phyloP scores from a whole-genome alignment of 2,888 invertebrate species.

The Aphidoletes aphidimyza region DNA sequence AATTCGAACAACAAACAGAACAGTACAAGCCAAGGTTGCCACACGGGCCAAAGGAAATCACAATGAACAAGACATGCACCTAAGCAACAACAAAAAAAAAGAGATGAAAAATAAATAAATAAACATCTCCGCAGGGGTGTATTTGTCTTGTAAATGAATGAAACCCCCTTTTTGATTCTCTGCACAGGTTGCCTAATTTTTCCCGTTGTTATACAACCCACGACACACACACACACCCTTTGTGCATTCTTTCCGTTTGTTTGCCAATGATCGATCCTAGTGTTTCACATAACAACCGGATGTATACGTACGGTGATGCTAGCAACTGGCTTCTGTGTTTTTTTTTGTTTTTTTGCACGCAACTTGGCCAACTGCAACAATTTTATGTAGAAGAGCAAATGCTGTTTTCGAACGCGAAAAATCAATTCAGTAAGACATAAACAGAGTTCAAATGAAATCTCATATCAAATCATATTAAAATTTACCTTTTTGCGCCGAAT shows the following conservation, averaged over 20 bases:
- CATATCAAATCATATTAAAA: too few species aligned
- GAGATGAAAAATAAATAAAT: slow-evolving; percentile 32
- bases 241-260: slow-evolving; percentile 18
- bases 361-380: neutral
- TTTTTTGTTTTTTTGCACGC: neutral
- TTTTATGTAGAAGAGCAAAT: too few species aligned
- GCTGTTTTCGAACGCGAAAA: neutral
- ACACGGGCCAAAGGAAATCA: slow-evolving; percentile 16
- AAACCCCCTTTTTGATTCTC: slow-evolving; percentile 30
- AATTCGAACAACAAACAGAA: slow-evolving; percentile 34
- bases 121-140: slow-evolving; percentile 52
- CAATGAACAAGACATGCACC: slow-evolving; percentile 7
- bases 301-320: neutral
- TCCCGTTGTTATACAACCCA: too few species aligned
- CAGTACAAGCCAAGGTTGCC: neutral
- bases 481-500: too few species aligned
- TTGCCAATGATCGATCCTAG: slow-evolving; percentile 32
- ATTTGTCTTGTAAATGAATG: slow-evolving; percentile 51
- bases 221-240: too few species aligned
- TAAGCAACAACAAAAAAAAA: neutral
- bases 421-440: neutral
- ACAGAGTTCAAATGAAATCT: too few species aligned
- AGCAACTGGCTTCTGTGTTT: too few species aligned
- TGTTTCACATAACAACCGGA: neutral
- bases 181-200: slow-evolving; percentile 44